phyloP scores from a whole-genome alignment of 2,113 vertebrate species.

The Agapornis roseicollis region DNA sequence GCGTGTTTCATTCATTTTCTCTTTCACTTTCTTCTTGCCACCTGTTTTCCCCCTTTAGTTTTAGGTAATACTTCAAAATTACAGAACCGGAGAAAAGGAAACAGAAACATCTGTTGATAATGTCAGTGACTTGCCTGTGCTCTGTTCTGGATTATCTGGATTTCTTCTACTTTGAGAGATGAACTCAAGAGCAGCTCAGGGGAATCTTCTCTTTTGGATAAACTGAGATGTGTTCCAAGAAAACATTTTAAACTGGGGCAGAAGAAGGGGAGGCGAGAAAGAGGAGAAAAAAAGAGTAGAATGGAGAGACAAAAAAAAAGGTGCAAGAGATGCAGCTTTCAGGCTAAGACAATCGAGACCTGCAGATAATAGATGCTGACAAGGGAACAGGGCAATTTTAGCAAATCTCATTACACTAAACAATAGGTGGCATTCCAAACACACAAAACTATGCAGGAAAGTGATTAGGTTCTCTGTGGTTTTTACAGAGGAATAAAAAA shows the following conservation, averaged over 20 bases:
- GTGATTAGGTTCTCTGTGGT: neutral
- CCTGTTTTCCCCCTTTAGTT: neutral
- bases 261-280: neutral
- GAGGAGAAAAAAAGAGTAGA: neutral
- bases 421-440: neutral
- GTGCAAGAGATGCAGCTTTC: neutral
- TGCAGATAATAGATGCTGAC: neutral
- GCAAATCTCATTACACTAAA: neutral
- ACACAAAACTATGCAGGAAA: neutral
- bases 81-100: neutral
- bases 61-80: neutral
- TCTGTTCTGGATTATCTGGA: conserved; percentile 30
- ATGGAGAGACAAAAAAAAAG: neutral
- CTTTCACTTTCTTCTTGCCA: neutral
- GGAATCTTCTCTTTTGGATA: neutral
- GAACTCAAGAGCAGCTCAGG: neutral
- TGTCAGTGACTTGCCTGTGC: neutral
- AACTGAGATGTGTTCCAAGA: neutral
- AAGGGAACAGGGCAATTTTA: neutral
- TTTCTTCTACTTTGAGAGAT: conserved; percentile 14
- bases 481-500: neutral
- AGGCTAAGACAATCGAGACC: neutral
- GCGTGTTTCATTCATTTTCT: neutral
- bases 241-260: neutral
- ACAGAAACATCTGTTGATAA: conserved; percentile 34